These are phyloP conservation scores for Catostylus mosaicus DNA, from an alignment of 30 jellyfish, hydroid and myxozoan species.

Conservation along the genomic window DNA sequence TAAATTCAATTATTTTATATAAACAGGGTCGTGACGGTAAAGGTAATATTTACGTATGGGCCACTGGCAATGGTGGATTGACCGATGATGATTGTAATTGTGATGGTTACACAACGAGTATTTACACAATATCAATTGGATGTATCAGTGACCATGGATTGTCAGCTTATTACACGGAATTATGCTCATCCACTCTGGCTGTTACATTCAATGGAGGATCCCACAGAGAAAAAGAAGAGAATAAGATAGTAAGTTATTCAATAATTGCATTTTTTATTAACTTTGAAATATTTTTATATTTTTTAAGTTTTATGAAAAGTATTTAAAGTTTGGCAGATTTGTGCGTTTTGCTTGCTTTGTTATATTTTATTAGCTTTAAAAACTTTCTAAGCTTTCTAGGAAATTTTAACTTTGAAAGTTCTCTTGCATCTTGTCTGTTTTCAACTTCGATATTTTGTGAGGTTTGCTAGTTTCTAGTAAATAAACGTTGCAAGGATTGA, in stretches of 20 bases:
- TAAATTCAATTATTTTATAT: neutral
- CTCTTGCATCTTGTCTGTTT: too few relatives aligned
- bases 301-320: too few relatives aligned
- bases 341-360: too few relatives aligned
- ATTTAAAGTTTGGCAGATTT: neutral
- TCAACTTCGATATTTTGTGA: too few relatives aligned
- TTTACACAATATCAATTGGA: slow-evolving; percentile 96
- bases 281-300: too few relatives aligned
- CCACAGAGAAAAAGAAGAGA: slow-evolving; percentile 98
- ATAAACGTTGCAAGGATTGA: too few relatives aligned
- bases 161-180: slow-evolving; percentile 98
- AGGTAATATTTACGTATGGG: slow-evolving; percentile 99
- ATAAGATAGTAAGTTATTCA: slow-evolving; percentile 89
- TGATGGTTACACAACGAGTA: slow-evolving; percentile 99
- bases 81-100: slow-evolving; percentile 99
- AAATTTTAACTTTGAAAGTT: too few relatives aligned
- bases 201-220: slow-evolving; percentile 99
- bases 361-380: too few relatives aligned
- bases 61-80: slow-evolving; percentile 99
- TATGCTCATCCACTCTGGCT: slow-evolving; percentile 99
- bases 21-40: slow-evolving; percentile 95
- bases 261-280: too few relatives aligned
- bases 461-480: too few relatives aligned
- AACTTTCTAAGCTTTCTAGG: too few relatives aligned
- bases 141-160: slow-evolving; percentile 99